Evolutionary conservation across 2,797 vertebrate species (phyloP).

Genomic region (Mareca penelope): DNA sequence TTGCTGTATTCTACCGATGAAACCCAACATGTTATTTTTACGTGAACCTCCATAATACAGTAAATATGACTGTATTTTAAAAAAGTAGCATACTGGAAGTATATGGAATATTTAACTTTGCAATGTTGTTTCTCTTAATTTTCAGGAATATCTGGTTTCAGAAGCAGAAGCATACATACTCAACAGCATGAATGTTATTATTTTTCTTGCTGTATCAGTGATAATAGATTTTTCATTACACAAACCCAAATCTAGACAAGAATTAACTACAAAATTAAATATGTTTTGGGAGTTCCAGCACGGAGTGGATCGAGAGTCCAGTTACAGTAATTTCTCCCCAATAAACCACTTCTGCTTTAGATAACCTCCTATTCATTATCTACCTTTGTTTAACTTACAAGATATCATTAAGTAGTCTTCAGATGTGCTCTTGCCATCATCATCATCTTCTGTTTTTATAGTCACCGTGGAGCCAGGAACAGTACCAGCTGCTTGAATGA

Average conservation of each 20-base stretch:
- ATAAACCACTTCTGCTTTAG: constrained; percentile 20
- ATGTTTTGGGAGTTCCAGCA: background rate
- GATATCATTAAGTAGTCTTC: constrained; percentile 99
- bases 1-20: background rate
- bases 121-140: background rate
- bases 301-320: background rate
- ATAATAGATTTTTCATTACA: background rate
- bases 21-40: background rate
- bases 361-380: constrained; percentile 8
- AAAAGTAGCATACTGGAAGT: background rate
- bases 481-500: constrained; percentile 87
- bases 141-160: background rate
- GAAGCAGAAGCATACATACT: background rate
- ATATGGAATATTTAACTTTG: background rate
- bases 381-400: constrained; percentile 82
- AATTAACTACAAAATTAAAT: background rate
- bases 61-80: background rate
- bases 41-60: fast-evolving
- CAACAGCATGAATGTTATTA: background rate
- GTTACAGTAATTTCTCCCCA: background rate
- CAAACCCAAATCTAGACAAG: background rate
- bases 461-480: constrained; percentile 87
- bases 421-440: constrained; percentile 92
- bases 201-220: background rate
- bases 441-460: constrained; percentile 92